These are phyloP conservation scores for Penaeus japonicus DNA, from an alignment of 1,140 invertebrate species.

Conservation along the genomic window DNA sequence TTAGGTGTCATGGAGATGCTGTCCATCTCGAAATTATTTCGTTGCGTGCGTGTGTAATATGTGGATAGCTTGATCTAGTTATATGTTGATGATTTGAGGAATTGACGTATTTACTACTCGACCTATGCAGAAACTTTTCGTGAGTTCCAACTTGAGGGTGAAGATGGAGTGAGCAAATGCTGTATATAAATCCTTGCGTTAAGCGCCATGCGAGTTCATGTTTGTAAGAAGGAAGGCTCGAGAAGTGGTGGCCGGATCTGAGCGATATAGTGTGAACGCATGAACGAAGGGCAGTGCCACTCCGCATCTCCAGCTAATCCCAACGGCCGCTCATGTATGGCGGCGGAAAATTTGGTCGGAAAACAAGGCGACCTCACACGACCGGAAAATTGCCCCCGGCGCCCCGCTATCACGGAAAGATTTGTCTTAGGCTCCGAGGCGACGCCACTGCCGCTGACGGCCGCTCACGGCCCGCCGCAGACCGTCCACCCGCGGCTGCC, in stretches of 20 bases:
- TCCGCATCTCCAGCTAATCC: conserved; percentile 46
- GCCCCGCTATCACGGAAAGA: conserved; percentile 56
- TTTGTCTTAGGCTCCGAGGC: conserved; percentile 51
- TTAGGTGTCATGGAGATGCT: too few species aligned
- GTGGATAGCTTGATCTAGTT: too few species aligned
- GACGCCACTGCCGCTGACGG: conserved; percentile 28
- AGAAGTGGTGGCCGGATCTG: not conserved
- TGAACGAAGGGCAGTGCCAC: conserved; percentile 35
- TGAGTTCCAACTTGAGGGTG: too few species aligned
- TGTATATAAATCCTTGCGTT: too few species aligned
- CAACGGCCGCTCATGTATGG: conserved; percentile 55
- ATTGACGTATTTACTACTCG: too few species aligned
- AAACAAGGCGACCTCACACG: conserved; percentile 58
- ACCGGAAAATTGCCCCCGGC: conserved; percentile 57
- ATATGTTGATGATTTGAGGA: too few species aligned
- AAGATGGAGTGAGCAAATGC: too few species aligned
- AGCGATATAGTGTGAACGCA: not conserved
- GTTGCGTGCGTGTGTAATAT: too few species aligned
- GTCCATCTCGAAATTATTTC: too few species aligned
- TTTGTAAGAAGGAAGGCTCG: not conserved
- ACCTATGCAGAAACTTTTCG: too few species aligned
- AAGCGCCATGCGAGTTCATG: not conserved
- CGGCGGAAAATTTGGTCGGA: conserved; percentile 55
- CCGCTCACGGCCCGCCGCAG: not conserved
- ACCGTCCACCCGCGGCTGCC: not conserved